Conservation (phyloP, 1,140 invertebrate species). For the Caenorhabditis elegans region DNA sequence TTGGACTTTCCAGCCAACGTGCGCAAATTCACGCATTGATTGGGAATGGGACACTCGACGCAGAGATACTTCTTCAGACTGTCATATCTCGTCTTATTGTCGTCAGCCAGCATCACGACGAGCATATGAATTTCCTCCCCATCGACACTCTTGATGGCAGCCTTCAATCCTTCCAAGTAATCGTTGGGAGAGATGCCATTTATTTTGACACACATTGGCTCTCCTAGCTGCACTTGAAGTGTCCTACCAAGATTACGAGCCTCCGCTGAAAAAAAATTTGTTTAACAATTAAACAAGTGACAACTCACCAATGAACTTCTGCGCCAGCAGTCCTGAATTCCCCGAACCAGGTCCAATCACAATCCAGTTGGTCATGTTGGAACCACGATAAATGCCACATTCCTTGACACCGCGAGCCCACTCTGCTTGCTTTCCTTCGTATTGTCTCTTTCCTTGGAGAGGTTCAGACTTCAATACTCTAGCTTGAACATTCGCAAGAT, state of each 20-base stretch:
- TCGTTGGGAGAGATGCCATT: not conserved
- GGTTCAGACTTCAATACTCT: not conserved
- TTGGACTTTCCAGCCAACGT: conserved; percentile 22
- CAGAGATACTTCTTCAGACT: conserved; percentile 43
- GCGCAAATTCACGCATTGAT: conserved; percentile 20
- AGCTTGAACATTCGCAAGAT: conserved; percentile 7
- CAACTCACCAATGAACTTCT: not conserved
- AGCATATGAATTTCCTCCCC: conserved; percentile 32
- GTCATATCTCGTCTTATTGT: conserved; percentile 47
- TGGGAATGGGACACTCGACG: conserved; percentile 28
- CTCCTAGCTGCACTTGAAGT: not conserved
- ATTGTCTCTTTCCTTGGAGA: conserved; percentile 15
- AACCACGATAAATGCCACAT: conserved; percentile 31
- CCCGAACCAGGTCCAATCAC: not conserved
- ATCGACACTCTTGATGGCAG: conserved; percentile 2
- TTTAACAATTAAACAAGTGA: not conserved
- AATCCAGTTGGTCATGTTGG: conserved; percentile 35
- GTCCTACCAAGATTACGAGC: not conserved
- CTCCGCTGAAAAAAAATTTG: not conserved
- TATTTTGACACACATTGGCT: conserved; percentile 5
- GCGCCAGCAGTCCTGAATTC: not conserved
- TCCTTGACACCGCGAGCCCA: conserved; percentile 41
- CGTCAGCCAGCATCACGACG: conserved; percentile 39
- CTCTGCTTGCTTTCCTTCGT: conserved; percentile 35
- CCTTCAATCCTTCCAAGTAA: conserved; percentile 6